Conservation (phyloP, 2,113 vertebrate genomes). For the Oriolus oriolus region DNA sequence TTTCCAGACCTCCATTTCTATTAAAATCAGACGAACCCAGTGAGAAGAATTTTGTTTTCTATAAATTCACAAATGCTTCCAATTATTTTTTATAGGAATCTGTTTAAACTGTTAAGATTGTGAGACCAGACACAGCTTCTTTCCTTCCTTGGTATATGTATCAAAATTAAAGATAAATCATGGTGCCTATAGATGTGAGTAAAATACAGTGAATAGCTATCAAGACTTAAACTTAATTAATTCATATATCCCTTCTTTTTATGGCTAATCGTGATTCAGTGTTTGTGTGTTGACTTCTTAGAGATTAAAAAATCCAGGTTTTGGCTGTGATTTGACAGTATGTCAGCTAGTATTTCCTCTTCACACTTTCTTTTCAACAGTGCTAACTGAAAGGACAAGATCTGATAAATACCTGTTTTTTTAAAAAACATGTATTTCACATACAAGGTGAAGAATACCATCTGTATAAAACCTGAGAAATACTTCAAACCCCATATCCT, state of each 20-base stretch:
- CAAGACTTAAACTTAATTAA: not conserved
- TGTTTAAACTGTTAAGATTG: not conserved
- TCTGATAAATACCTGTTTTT: not conserved
- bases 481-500: not conserved
- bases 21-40: not conserved
- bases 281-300: not conserved
- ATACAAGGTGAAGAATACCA: not conserved
- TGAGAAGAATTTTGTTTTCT: not conserved
- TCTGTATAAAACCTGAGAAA: not conserved
- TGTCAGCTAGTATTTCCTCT: not conserved
- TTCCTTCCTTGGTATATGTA: not conserved
- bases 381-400: not conserved
- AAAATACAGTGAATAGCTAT: not conserved
- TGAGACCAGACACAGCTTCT: not conserved
- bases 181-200: not conserved
- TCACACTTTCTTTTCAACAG: not conserved
- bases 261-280: not conserved
- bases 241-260: not conserved
- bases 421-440: not conserved
- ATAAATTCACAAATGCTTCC: not conserved
- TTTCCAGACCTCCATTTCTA: not conserved
- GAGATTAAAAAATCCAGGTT: not conserved
- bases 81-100: not conserved
- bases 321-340: not conserved
- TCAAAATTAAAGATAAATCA: not conserved